These are phyloP conservation scores for Burhinus bistriatus DNA, from an alignment of 2,113 vertebrate genomes.

Conservation along the genomic window DNA sequence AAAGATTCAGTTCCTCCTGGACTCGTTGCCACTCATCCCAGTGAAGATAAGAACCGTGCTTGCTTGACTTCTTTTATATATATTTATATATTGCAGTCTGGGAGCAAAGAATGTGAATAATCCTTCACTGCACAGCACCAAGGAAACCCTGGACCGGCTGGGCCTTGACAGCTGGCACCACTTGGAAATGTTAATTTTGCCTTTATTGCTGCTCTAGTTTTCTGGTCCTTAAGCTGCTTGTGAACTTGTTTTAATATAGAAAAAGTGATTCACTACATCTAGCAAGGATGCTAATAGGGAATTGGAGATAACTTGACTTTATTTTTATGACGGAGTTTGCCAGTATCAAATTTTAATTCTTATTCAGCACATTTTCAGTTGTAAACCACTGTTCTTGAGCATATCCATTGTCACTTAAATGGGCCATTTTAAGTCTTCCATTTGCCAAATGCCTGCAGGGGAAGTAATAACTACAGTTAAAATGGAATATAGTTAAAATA, in stretches of 20 bases:
- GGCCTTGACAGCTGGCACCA: background rate
- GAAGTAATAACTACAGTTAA: slow-evolving; percentile 27
- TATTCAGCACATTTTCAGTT: background rate
- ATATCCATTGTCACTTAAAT: background rate
- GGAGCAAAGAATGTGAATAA: background rate
- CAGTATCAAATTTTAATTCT: background rate
- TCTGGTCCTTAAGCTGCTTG: background rate
- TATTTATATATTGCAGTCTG: no score
- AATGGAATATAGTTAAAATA: background rate
- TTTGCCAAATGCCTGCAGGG: slow-evolving; percentile 21
- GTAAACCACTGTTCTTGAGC: background rate
- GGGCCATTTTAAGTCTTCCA: background rate
- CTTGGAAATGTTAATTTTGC: background rate
- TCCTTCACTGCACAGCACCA: background rate
- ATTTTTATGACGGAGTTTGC: background rate
- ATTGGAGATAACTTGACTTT: background rate
- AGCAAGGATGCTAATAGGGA: background rate
- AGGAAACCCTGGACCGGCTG: background rate
- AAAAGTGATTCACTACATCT: background rate
- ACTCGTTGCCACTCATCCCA: background rate
- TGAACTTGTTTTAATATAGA: background rate
- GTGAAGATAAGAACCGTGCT: background rate
- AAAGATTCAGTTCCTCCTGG: background rate
- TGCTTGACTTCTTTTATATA: background rate
- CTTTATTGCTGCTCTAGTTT: background rate